Evolutionary conservation across 64 coral and sea anemone genomes (phyloP).

Genomic region (Cladopsammia gracilis): DNA sequence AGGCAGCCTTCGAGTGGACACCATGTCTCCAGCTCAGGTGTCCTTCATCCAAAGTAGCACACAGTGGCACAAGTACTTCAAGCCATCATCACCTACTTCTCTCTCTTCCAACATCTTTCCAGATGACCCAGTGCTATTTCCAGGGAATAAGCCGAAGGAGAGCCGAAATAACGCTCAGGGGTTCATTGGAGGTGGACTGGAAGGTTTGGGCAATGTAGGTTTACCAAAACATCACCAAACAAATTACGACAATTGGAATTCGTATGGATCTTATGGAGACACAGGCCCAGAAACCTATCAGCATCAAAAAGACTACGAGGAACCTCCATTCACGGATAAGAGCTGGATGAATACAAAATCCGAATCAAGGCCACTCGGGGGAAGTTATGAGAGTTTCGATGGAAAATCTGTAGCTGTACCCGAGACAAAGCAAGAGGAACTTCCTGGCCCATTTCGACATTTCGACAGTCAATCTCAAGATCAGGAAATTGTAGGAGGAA

Average conservation of each 20-base stretch:
- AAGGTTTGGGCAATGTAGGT: slow-evolving; percentile 3
- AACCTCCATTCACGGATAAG: slow-evolving; percentile 29
- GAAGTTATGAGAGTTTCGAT: slow-evolving; percentile 30
- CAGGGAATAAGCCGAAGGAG: background rate
- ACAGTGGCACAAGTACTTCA: slow-evolving; percentile 74
- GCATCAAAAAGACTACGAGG: slow-evolving; percentile 15
- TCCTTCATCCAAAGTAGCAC: slow-evolving; percentile 65
- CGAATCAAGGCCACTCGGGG: background rate
- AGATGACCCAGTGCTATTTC: slow-evolving; percentile 72
- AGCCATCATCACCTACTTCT: slow-evolving; percentile 2
- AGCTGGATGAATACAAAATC: slow-evolving; percentile 47
- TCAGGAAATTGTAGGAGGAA: background rate
- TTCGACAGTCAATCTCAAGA: background rate
- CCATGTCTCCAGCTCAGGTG: slow-evolving; percentile 70
- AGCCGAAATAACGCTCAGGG: background rate
- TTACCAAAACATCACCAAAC: background rate
- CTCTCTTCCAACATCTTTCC: slow-evolving; percentile 53
- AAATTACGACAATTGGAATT: slow-evolving; percentile 10
- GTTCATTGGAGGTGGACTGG: background rate
- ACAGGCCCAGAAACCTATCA: background rate
- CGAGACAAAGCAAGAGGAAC: background rate
- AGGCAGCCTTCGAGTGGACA: slow-evolving; percentile 56
- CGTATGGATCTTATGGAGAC: slow-evolving; percentile 7
- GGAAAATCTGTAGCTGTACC: slow-evolving; percentile 31
- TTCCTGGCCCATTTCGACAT: background rate